These are phyloP conservation scores for Pseudopodoces humilis DNA, from an alignment of 2,113 vertebrate species.

Conservation along the genomic window DNA sequence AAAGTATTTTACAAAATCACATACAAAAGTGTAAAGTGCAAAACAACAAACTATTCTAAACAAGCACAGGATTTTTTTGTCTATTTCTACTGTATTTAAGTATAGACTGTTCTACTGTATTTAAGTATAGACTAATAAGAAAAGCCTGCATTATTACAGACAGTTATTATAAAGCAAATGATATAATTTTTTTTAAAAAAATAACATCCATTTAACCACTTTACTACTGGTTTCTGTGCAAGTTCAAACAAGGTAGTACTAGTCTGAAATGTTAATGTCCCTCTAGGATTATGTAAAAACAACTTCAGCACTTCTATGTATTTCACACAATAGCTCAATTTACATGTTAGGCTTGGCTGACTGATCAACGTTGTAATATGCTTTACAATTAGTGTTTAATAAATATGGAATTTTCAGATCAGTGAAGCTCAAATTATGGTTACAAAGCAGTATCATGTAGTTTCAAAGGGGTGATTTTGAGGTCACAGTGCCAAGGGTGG, in stretches of 20 bases:
- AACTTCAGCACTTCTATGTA: neutral
- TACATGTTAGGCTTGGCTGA: neutral
- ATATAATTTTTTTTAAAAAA: fast-evolving
- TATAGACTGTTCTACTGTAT: neutral
- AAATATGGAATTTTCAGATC: neutral
- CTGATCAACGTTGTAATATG: neutral
- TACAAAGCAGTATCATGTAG: neutral
- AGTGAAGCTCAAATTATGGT: neutral
- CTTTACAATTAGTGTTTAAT: neutral
- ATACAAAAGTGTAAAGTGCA: neutral
- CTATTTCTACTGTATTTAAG: neutral
- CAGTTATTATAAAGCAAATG: neutral
- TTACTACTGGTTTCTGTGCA: neutral
- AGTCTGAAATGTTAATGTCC: neutral
- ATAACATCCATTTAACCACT: neutral
- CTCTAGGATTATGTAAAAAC: neutral
- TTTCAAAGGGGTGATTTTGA: neutral
- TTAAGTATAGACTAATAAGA: neutral
- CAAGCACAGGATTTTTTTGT: neutral
- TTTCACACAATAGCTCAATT: neutral
- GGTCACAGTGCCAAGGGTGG: neutral
- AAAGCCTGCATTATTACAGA: neutral
- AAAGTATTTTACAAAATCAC: neutral
- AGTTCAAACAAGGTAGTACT: neutral
- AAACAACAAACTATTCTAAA: neutral